Conservation (phyloP, 2,113 vertebrate genomes). For the Cathartes aura region DNA sequence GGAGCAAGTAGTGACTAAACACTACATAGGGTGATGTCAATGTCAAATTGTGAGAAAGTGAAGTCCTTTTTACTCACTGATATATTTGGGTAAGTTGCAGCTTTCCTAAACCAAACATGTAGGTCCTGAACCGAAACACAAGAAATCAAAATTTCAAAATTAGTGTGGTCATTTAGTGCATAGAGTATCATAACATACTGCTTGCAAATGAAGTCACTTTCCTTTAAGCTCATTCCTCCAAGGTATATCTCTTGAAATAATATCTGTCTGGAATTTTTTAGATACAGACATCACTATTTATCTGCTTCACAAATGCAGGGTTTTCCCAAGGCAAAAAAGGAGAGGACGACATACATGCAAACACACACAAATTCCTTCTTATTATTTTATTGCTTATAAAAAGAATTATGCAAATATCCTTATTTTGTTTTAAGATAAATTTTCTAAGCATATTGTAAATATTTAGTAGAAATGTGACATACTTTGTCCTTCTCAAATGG, state of each 20-base stretch:
- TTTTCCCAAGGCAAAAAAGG: constrained; percentile 9
- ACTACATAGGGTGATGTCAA: neutral
- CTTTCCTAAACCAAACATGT: neutral
- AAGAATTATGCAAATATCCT: neutral
- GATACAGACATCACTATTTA: constrained; percentile 26
- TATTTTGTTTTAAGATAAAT: constrained; percentile 30
- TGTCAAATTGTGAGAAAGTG: neutral
- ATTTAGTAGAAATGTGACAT: constrained; percentile 7
- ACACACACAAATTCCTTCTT: neutral
- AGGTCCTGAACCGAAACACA: neutral
- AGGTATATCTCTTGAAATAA: constrained; percentile 56
- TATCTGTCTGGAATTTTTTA: constrained; percentile 48
- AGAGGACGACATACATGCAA: neutral
- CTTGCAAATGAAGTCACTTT: constrained; percentile 55
- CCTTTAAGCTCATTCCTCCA: constrained; percentile 37
- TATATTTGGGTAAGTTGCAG: neutral
- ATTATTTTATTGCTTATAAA: constrained; percentile 26
- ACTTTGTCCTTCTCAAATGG: constrained; percentile 8
- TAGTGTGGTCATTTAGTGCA: neutral
- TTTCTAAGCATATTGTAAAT: constrained; percentile 31
- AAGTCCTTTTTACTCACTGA: neutral
- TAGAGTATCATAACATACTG: neutral
- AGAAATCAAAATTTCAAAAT: constrained; percentile 33
- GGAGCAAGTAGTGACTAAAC: neutral
- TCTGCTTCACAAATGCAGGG: constrained; percentile 51